Conservation (phyloP, 2,797 vertebrate genomes). For the Anabacerthia variegaticeps region DNA sequence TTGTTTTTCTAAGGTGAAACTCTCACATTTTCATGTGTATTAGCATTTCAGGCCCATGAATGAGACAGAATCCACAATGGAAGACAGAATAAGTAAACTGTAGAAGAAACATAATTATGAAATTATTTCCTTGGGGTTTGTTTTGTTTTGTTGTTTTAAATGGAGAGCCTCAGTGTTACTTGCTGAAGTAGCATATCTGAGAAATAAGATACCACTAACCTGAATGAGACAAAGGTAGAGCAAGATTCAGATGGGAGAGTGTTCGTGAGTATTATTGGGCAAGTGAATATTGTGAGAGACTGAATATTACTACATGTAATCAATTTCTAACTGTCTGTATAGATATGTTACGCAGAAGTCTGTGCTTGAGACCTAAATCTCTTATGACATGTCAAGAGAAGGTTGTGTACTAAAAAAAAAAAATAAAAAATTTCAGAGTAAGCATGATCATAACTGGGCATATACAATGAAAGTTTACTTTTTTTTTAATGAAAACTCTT, state of each 20-base stretch:
- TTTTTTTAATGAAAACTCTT: conserved; percentile 4
- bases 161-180: background rate
- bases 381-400: background rate
- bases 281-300: background rate
- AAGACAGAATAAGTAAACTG: background rate
- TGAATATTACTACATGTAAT: background rate
- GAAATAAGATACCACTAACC: background rate
- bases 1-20: background rate
- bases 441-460: background rate
- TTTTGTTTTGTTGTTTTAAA: background rate
- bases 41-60: background rate
- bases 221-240: background rate
- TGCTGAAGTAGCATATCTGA: background rate
- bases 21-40: background rate
- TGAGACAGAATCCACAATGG: background rate
- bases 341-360: background rate
- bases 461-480: background rate
- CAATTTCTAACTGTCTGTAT: background rate
- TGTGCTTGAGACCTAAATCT: background rate
- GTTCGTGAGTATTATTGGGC: background rate
- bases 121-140: background rate
- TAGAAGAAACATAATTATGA: background rate
- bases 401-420: background rate
- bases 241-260: background rate
- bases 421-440: background rate